phyloP scores from a whole-genome alignment of 2,113 vertebrate species.

The Leptobrachium ailaonicum region DNA sequence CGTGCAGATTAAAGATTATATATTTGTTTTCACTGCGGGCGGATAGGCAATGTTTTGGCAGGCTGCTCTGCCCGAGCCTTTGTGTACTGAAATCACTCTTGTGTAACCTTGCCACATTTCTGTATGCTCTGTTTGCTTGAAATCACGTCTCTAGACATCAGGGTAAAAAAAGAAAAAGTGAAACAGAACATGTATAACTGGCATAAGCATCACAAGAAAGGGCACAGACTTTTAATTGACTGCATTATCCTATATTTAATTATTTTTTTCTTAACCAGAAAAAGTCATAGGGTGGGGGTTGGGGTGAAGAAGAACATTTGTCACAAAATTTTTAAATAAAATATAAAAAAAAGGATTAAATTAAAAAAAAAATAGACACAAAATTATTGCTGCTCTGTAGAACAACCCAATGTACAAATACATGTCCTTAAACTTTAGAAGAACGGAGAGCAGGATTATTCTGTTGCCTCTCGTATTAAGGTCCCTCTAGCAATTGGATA shows the following conservation, averaged over 20 bases:
- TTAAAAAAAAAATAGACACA: background rate
- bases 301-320: too few relatives aligned
- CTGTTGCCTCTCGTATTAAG: conserved; percentile 48
- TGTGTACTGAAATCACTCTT: background rate
- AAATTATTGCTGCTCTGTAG: background rate
- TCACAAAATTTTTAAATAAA: too few relatives aligned
- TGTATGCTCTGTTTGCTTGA: conserved; percentile 17
- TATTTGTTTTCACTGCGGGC: background rate
- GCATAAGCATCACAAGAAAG: background rate
- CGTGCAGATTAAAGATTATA: too few relatives aligned
- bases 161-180: background rate
- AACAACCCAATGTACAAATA: conserved; percentile 19
- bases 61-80: background rate
- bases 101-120: conserved; percentile 4
- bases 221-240: background rate
- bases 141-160: background rate
- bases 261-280: too few relatives aligned
- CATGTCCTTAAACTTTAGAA: conserved; percentile 24
- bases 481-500: conserved; percentile 59
- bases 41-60: background rate
- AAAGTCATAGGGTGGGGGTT: too few relatives aligned
- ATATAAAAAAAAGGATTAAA: background rate
- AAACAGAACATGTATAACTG: background rate
- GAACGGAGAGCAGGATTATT: background rate
- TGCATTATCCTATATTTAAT: too few relatives aligned